A percentile compares a stretch with the other conserved stretches of the same genome.
These are phyloP conservation scores for Hyperopisus bebe DNA, from an alignment of 2,113 vertebrate species.

Conservation along the genomic window DNA sequence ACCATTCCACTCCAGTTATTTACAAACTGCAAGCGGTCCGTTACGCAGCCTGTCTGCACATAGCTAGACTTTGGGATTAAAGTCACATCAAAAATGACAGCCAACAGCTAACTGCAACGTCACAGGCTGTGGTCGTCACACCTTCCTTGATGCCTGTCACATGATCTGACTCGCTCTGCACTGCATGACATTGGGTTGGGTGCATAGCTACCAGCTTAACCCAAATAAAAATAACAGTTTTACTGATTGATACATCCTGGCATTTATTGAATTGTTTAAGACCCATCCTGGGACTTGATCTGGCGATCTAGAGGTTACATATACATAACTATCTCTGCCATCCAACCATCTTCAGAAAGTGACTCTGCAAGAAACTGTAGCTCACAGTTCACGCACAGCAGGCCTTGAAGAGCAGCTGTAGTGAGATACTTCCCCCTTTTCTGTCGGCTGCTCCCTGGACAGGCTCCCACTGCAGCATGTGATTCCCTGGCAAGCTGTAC, in stretches of 20 bases:
- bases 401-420: background rate
- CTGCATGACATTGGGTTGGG: constrained; percentile 24
- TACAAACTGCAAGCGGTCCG: background rate
- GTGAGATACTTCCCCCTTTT: background rate
- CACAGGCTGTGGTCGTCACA: constrained; percentile 34
- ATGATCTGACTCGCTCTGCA: constrained; percentile 48
- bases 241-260: background rate
- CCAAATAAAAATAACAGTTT: background rate
- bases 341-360: background rate
- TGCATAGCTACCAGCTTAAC: background rate
- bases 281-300: background rate
- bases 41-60: background rate
- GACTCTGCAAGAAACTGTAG: background rate
- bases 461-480: background rate
- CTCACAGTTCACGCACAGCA: background rate
- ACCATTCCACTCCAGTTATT: background rate
- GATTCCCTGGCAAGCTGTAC: background rate
- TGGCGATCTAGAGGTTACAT: background rate
- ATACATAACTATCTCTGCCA: background rate
- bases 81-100: constrained; percentile 19
- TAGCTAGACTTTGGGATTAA: constrained; percentile 39
- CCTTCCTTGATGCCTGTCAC: constrained; percentile 34
- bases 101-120: constrained; percentile 47
- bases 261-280: background rate
- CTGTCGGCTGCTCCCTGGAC: background rate